These are phyloP conservation scores for Baronia brevicornis DNA, from an alignment of 2,888 invertebrate species.

Conservation along the genomic window DNA sequence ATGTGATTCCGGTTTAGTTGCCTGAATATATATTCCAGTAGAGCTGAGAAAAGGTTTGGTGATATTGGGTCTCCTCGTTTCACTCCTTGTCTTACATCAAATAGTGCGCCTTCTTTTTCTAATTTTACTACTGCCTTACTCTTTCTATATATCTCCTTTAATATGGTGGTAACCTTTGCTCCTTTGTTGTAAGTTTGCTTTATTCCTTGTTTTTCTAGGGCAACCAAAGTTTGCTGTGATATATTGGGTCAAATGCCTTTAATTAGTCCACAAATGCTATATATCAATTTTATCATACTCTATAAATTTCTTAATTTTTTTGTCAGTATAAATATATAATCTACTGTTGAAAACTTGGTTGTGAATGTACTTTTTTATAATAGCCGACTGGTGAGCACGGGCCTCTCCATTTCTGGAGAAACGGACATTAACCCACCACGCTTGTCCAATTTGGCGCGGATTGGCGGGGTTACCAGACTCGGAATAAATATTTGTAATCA, in stretches of 20 bases:
- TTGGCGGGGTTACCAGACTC: too few species aligned
- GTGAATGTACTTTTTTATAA: too few species aligned
- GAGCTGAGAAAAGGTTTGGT: not conserved
- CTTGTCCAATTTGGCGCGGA: too few species aligned
- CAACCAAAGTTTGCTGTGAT: not conserved
- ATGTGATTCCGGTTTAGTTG: not conserved
- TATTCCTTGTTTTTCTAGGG: not conserved
- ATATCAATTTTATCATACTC: not conserved
- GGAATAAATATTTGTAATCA: too few species aligned
- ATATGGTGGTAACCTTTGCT: too few species aligned
- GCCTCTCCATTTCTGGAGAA: too few species aligned
- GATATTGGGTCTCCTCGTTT: not conserved
- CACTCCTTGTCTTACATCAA: not conserved
- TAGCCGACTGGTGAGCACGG: too few species aligned
- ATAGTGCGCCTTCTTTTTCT: not conserved
- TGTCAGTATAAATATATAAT: not conserved
- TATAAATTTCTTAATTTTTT: not conserved
- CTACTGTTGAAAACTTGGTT: not conserved
- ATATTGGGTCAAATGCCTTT: not conserved
- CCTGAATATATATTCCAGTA: not conserved
- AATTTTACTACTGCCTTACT: not conserved
- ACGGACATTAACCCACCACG: too few species aligned
- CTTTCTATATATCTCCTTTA: not conserved
- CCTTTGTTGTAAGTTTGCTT: not conserved
- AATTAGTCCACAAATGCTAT: not conserved